Percentiles rank a stretch among this genome's conserved stretches.
phyloP scores from a whole-genome alignment of 2,888 invertebrate species.

The Lepidonotus clava region DNA sequence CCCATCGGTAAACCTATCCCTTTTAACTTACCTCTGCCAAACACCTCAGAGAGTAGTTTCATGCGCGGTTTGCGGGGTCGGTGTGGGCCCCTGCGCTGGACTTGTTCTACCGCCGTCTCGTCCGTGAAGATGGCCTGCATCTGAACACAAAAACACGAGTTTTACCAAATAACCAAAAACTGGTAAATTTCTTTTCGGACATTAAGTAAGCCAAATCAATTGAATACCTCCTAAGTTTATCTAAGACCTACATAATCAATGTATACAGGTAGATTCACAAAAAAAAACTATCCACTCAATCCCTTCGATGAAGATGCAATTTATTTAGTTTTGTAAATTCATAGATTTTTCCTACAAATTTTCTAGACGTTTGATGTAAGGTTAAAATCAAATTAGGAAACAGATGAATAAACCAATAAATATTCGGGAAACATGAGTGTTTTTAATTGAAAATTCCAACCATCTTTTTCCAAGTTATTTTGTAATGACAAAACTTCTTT shows the following conservation, averaged over 20 bases:
- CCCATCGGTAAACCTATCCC: background rate
- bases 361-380: too few relatives aligned
- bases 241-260: too few relatives aligned
- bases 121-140: slow-evolving; percentile 78
- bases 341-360: too few relatives aligned
- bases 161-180: background rate
- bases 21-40: slow-evolving; percentile 84
- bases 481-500: too few relatives aligned
- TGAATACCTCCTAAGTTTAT: too few relatives aligned
- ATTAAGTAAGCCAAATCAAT: background rate
- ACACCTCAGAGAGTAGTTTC: slow-evolving; percentile 88
- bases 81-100: slow-evolving; percentile 85
- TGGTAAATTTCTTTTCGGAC: background rate
- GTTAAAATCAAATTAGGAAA: too few relatives aligned
- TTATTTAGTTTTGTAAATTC: too few relatives aligned
- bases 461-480: too few relatives aligned
- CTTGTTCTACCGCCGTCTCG: slow-evolving; percentile 86
- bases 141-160: slow-evolving; percentile 66
- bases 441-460: too few relatives aligned
- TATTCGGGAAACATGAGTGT: too few relatives aligned
- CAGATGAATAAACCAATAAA: too few relatives aligned
- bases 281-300: background rate
- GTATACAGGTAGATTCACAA: background rate
- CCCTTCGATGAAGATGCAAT: too few relatives aligned
- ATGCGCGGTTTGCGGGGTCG: slow-evolving; percentile 83